These are phyloP conservation scores for Synanthedon formicaeformis DNA, from an alignment of 2,888 invertebrate species.

Conservation along the genomic window DNA sequence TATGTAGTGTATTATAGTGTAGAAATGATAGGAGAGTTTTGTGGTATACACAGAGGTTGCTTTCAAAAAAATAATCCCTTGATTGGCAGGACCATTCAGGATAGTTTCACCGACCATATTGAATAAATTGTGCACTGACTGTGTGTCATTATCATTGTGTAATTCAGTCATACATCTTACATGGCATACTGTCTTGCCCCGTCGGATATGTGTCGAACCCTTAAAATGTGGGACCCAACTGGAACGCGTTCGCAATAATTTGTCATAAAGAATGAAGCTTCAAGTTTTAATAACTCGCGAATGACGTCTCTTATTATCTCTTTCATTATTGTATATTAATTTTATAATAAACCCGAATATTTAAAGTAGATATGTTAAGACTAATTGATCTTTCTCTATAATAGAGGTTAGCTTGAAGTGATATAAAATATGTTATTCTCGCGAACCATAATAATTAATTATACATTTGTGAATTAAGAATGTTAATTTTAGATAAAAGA, in stretches of 20 bases:
- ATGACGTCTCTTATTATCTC: background rate
- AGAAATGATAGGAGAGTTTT: too few species aligned
- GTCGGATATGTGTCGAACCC: too few species aligned
- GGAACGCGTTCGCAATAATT: slow-evolving; percentile 27
- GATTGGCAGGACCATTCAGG: too few species aligned
- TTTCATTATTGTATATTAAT: background rate
- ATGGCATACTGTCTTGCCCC: too few species aligned
- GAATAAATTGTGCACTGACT: too few species aligned
- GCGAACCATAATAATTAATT: slow-evolving; percentile 24
- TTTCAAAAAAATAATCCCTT: too few species aligned
- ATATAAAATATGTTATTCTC: slow-evolving; percentile 42
- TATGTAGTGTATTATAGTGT: too few species aligned
- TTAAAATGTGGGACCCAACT: slow-evolving; percentile 45
- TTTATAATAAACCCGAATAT: slow-evolving; percentile 24
- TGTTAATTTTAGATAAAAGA: slow-evolving; percentile 31
- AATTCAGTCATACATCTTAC: too few species aligned
- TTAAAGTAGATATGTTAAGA: slow-evolving; percentile 33
- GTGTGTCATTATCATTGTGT: too few species aligned
- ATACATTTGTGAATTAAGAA: slow-evolving; percentile 15
- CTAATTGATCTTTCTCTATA: slow-evolving; percentile 34
- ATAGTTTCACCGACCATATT: too few species aligned
- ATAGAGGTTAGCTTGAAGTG: slow-evolving; percentile 42
- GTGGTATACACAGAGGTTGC: too few species aligned
- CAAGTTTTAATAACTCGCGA: background rate
- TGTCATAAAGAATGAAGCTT: background rate